These are phyloP conservation scores for Phrynosoma platyrhinos DNA, from an alignment of 2,113 vertebrate genomes.

Conservation along the genomic window DNA sequence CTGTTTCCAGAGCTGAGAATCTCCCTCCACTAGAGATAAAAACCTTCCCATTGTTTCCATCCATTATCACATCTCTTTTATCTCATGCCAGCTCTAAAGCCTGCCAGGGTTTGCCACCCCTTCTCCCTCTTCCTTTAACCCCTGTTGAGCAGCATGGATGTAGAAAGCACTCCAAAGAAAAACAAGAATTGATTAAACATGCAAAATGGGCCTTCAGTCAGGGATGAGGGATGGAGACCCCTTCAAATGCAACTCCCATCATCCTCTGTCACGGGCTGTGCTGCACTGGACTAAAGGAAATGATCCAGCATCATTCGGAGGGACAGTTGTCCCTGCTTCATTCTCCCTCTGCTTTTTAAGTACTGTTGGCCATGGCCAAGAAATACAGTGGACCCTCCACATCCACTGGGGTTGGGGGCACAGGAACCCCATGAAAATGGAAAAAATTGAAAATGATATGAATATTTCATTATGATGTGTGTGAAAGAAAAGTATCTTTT, in stretches of 20 bases:
- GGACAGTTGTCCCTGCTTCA: not conserved
- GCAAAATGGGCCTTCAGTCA: not conserved
- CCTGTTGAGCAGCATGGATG: not conserved
- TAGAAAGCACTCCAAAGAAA: not conserved
- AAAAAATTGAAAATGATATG: no score
- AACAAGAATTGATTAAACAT: not conserved
- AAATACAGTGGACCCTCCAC: not conserved
- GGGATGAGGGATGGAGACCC: not conserved
- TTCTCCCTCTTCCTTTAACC: not conserved
- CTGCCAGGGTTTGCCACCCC: not conserved
- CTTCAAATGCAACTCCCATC: not conserved
- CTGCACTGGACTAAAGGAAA: not conserved
- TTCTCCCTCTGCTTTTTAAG: not conserved
- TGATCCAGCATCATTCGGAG: not conserved
- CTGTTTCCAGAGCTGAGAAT: not conserved
- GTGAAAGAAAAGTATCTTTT: no score
- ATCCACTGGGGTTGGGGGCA: no score
- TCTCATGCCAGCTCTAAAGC: not conserved
- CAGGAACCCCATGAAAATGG: no score
- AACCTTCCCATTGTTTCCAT: not conserved
- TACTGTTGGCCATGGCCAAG: not conserved
- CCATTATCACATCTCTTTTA: constrained; percentile 15
- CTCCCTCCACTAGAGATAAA: not conserved
- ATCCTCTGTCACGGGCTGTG: not conserved
- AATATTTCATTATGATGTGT: no score